Evolutionary conservation across 2,888 invertebrate species (phyloP).

Genomic region (Agrilus cyanescens): DNA sequence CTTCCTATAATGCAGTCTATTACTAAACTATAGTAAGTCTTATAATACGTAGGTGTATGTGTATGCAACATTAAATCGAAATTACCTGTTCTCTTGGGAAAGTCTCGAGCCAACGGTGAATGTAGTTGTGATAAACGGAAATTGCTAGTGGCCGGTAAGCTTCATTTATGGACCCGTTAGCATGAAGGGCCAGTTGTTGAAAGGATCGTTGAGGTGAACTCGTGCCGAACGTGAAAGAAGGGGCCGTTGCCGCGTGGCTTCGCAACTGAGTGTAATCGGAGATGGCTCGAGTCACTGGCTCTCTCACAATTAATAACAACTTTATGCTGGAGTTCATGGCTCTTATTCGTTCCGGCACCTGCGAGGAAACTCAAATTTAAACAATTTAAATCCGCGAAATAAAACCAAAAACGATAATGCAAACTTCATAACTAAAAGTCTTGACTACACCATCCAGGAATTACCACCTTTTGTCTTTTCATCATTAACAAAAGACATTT

Average conservation of each 20-base stretch:
- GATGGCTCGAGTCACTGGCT: conserved; percentile 90
- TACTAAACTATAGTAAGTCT: too few relatives aligned
- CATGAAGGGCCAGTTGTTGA: conserved; percentile 67
- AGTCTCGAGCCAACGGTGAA: conserved; percentile 84
- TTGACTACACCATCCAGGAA: too few relatives aligned
- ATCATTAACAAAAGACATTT: too few relatives aligned
- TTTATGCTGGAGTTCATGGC: conserved; percentile 91
- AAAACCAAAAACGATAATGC: too few relatives aligned
- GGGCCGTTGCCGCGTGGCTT: conserved; percentile 68
- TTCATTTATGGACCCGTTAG: conserved; percentile 74
- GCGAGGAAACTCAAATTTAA: conserved; percentile 10
- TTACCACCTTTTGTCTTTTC: too few relatives aligned
- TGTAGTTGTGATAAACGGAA: conserved; percentile 83
- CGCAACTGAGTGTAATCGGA: conserved; percentile 93
- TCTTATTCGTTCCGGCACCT: conserved; percentile 87
- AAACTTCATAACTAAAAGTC: too few relatives aligned
- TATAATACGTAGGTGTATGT: conserved; percentile 4
- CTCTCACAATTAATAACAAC: conserved; percentile 84
- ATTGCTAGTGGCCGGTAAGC: conserved; percentile 75
- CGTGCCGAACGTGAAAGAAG: conserved; percentile 42
- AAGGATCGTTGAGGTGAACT: conserved; percentile 47
- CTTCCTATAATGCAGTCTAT: too few relatives aligned
- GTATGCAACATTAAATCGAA: too few relatives aligned
- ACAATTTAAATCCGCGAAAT: too few relatives aligned
- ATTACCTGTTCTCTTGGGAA: conserved; percentile 69